Conservation (phyloP, 2,113 vertebrate genomes). For the Elaphurus davidianus region DNA sequence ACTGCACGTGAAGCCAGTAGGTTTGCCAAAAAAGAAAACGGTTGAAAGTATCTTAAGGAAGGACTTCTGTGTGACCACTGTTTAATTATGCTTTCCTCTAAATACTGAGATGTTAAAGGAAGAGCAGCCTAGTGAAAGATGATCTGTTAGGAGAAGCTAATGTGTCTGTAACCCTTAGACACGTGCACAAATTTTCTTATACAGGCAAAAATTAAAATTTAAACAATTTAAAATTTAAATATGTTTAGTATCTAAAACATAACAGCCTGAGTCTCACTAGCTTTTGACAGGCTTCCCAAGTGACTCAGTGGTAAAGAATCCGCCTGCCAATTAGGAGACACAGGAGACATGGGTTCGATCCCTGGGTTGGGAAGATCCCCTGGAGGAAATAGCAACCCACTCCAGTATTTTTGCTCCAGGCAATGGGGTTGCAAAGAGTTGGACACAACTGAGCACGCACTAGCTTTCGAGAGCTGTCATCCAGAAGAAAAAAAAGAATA, state of each 20-base stretch:
- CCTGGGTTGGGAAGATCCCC: not conserved
- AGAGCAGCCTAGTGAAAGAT: not conserved
- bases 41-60: slow-evolving; percentile 16
- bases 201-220: slow-evolving; percentile 21
- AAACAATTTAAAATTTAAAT: not conserved
- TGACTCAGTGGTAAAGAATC: not conserved
- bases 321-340: not conserved
- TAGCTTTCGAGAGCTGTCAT: not conserved
- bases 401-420: not conserved
- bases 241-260: slow-evolving; percentile 8
- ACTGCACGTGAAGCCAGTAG: slow-evolving; percentile 9
- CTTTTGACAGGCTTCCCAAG: not conserved
- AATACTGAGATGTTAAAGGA: slow-evolving; percentile 26
- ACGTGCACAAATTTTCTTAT: not conserved
- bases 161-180: slow-evolving; percentile 20
- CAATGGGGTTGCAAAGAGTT: not conserved
- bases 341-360: not conserved
- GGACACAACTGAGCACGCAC: not conserved
- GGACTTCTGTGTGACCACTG: not conserved
- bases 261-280: slow-evolving; percentile 18
- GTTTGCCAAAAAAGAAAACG: not conserved
- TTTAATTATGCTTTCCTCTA: slow-evolving; percentile 20
- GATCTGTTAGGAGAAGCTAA: not conserved
- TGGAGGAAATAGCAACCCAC: not conserved
- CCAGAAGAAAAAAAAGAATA: not conserved